Evolutionary conservation across 2,113 vertebrate genomes (phyloP), one percentile per base, ranked within the genome.

Genomic region (Arizona elegans): DNA sequence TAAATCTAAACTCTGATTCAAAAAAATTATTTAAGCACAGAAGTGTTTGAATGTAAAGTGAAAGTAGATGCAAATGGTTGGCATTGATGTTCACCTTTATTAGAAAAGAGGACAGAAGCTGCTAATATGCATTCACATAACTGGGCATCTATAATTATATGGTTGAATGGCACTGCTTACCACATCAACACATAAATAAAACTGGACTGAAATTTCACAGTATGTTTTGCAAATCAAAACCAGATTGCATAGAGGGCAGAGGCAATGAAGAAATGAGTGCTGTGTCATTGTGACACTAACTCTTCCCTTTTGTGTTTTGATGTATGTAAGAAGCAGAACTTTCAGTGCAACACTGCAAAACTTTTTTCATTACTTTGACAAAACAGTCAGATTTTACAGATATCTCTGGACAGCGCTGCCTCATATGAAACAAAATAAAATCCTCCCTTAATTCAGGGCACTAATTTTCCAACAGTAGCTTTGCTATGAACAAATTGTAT

Each of bases 391-490:
- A 81, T 81, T 43, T 38, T 9, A 81, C 17, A 81, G 75, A 81
- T 38, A 43, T 81, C 75, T 21, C 75, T 81, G 17, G 33, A 43
- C 19, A 19, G 3, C 10, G 23, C 26, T 13, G 21, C 10, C 15
- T 91, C 19, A 54, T 91, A 21, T 54, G 29, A 75, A 54, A 24
- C 29, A 75, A 70, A 50, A 93, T 94, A 93, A 95, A 96, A 97
- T 96, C 94, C 97, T 96, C 97, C 97, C 97, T 96, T 97, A 97
- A 97, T 97, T 97, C 97, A 97, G 38, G 97, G 95, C 94, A 89
- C 92, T 96, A 97, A 96, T 96, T 96, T 96, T 96, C 95, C 94
- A 96, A 96, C 93, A 96, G 96, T 96, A 95, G 95, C 97, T 97
- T 96, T 95, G 96, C 95, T 90, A 70, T 93, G 96, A 95, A 95